These are phyloP conservation scores for Myzus persicae DNA, from an alignment of 1,140 invertebrate genomes.

Conservation along the genomic window DNA sequence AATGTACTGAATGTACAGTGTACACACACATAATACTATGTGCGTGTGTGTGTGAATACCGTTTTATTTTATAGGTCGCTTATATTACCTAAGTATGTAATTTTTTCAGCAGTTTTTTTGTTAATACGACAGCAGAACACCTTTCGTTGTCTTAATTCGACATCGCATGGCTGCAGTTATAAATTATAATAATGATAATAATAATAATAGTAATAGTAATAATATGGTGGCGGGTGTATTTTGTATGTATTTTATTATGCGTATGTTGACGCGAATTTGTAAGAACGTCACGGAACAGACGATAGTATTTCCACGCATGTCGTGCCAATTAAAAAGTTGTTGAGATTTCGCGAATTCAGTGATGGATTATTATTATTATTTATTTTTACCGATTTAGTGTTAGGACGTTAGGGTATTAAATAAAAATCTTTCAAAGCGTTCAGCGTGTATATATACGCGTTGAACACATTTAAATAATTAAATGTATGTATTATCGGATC, in stretches of 20 bases:
- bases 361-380: not conserved
- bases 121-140: not conserved
- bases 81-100: conserved; percentile 24
- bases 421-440: not conserved
- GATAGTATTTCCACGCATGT: not conserved
- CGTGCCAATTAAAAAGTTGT: conserved; percentile 2
- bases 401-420: not conserved
- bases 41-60: not conserved
- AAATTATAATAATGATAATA: too few relatives aligned
- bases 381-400: not conserved
- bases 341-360: not conserved
- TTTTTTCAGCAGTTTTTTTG: not conserved
- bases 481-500: not conserved
- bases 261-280: not conserved
- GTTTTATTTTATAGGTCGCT: conserved; percentile 25
- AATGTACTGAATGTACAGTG: not conserved
- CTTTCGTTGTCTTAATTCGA: not conserved
- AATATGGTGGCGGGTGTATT: not conserved
- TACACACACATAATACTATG: not conserved
- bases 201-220: too few relatives aligned
- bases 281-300: not conserved
- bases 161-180: too few relatives aligned
- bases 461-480: not conserved
- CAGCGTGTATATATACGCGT: not conserved
- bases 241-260: not conserved